These are phyloP conservation scores for Synanthedon tipuliformis DNA, from an alignment of 2,888 invertebrate genomes.

Conservation along the genomic window DNA sequence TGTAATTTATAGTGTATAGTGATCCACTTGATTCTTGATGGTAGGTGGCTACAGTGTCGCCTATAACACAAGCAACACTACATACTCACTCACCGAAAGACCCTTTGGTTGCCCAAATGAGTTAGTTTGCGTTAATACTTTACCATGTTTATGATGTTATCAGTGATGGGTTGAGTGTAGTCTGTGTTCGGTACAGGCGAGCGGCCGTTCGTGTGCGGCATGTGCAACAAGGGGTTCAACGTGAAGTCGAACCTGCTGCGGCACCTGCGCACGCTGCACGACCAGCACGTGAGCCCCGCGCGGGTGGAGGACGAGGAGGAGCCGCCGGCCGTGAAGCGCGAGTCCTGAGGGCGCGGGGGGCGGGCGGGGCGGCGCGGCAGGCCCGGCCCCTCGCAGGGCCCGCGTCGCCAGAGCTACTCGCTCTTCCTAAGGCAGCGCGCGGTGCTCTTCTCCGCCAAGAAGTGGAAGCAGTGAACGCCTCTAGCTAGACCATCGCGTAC, in stretches of 20 bases:
- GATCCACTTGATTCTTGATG: too few relatives aligned
- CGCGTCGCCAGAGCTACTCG: conserved; percentile 56
- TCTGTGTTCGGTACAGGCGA: conserved; percentile 55
- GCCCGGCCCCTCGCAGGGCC: conserved; percentile 1
- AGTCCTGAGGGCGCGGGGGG: conserved; percentile 62
- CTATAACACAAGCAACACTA: too few relatives aligned
- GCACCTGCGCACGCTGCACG: conserved; percentile 80
- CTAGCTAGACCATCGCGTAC: too few relatives aligned
- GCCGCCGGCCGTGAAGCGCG: conserved; percentile 31
- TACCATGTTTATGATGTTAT: too few relatives aligned
- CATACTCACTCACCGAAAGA: too few relatives aligned
- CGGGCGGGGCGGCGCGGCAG: conserved; percentile 43
- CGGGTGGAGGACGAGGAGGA: conserved; percentile 22
- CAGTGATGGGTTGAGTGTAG: too few relatives aligned
- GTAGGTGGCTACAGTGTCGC: too few relatives aligned
- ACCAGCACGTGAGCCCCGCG: conserved; percentile 67
- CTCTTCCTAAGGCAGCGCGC: conserved; percentile 64
- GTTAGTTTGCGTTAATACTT: too few relatives aligned
- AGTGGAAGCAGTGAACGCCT: conserved; percentile 54
- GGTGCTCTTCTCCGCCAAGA: conserved; percentile 65
- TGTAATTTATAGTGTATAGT: too few relatives aligned
- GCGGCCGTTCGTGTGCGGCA: conserved; percentile 78
- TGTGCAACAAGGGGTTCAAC: conserved; percentile 82
- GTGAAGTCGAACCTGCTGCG: conserved; percentile 81
- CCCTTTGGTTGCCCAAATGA: too few relatives aligned